Base-by-base conservation (phyloP, 1,140 invertebrate genomes). In the Pseudobourletiella spinata region DNA sequence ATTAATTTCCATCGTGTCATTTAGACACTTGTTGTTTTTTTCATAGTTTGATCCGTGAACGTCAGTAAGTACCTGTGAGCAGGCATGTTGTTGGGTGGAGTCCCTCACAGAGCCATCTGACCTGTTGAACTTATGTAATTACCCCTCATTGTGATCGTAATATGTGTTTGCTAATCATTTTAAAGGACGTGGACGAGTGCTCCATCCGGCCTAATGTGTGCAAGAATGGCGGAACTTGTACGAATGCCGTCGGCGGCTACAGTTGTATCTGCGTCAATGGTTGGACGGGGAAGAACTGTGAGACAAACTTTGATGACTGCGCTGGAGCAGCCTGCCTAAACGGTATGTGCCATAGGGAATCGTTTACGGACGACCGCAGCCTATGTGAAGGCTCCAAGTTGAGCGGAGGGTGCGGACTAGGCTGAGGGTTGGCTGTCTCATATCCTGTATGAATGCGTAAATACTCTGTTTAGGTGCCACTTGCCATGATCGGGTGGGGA, bases 181-280 rank as follows among this genome's bases (percentile, higher is more conserved):
- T n/a, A 55, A 68, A 75, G 61, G 78, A 79, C 58, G 74, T 79
- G 1, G 78, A 79, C 63, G 78, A 79, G 65, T 79, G 78, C 65
- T 72, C 75, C 6, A 29, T 76, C 1, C 58, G 71, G 30, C 91
- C 91, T 0, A 84, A 85, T 46, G 84, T 92, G 1, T 96, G 93
- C 70, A 88, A 92, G 76, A 96, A 97, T 74, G 91, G 91, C 0
- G 93, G 90, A 1, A 96, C 92, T 1, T 96, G 93, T 73, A 92
- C 88, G 29, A 96, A 96, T 77, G 86, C 87, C 0, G 78, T 84
- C 24, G 91, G 91, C 39, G 86, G 89, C 4, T 97, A 88, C 76
- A 88, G 88, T 1, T 98, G 95, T 76, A 95, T 97, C 71, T 98
- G 95, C 75, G 91, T 95, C 29, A 95, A 94, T 72, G 92, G 92